A percentile compares a stretch with the other conserved stretches of the same genome.
phyloP scores from a whole-genome alignment of 2,888 invertebrate species.

The Lordiphosa andalusiaca region DNA sequence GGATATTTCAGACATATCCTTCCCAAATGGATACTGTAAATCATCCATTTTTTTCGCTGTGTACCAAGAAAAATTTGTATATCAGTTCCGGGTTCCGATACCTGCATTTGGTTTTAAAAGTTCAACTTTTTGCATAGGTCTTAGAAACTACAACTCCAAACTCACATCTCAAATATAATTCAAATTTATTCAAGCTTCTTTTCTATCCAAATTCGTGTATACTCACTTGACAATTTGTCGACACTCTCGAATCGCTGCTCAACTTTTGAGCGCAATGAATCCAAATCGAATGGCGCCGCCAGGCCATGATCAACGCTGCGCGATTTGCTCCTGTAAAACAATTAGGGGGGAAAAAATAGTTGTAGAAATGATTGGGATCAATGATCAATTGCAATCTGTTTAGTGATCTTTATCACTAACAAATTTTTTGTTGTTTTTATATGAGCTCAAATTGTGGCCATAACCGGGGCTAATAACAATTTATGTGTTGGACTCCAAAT shows the following conservation, averaged over 20 bases:
- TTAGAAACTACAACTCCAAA: no score
- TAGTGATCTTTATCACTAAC: constrained; percentile 68
- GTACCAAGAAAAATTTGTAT: no score
- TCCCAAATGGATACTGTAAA: no score
- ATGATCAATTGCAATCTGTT: constrained; percentile 50
- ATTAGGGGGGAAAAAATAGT: constrained; percentile 22
- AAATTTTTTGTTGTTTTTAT: constrained; percentile 47
- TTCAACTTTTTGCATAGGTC: no score
- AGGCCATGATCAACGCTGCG: constrained; percentile 95
- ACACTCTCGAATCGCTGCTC: constrained; percentile 92
- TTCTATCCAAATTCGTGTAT: no score
- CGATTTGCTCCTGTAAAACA: constrained; percentile 90
- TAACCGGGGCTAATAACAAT: constrained; percentile 64
- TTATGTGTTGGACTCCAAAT: constrained; percentile 54
- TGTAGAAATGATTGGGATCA: constrained; percentile 26
- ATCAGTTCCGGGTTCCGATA: no score
- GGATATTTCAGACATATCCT: no score
- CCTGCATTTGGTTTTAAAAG: no score
- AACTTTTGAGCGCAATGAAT: constrained; percentile 91
- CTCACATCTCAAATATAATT: no score
- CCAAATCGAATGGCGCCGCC: constrained; percentile 91
- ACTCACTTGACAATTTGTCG: constrained; percentile 83
- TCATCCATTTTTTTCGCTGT: no score
- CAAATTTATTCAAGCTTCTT: no score
- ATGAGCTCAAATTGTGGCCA: constrained; percentile 60